Base-by-base conservation (phyloP, 2,888 invertebrate species). In the Poecilobothrus nobilitatus region DNA sequence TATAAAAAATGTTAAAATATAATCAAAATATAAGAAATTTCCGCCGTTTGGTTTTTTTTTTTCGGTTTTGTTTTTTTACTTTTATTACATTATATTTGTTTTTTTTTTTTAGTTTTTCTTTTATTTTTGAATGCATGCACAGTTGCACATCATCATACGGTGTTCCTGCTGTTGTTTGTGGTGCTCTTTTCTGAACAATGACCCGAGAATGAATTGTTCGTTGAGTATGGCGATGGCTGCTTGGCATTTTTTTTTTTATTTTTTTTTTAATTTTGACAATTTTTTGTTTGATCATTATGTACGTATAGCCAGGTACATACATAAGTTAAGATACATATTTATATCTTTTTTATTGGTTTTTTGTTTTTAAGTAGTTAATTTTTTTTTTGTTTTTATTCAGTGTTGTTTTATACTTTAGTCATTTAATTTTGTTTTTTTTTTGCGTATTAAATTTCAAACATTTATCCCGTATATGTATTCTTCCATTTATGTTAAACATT, bases 151-250 rank as follows among this genome's bases (percentile, higher is more conserved):
- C 53, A 37, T 53, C 53, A 53, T 53, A n/a, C 53, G 15, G 53
- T 53, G 5, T 15, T 53, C 18, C 18, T 53, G 53, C 53, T 53
- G 53, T 9, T 53, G 53, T 53, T 12, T 53, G 15, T 53, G 53
- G n/a, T 53, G n/a, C 53, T 53, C 53, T 53, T 53, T 53, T 18
- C 18, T 53, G 53, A 53, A 53, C 53, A 53, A 53, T 53, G 53
- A 53, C 53, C 53, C 53, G 53, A 53, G 18, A 53, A 53, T 53
- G 53, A 53, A 53, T 53, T 53, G 53, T 53, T 53, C 9, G 53
- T 53, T 53, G 53, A 53, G 53, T 53, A 53, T 53, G 53, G 53
- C 53, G 53, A 53, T 53, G 53, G 53, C 53, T 53, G 53, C 15
- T 53, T 53, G 53, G 41, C 7, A 53, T 12, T 53, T 12, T 18